A percentile compares a stretch with the other conserved stretches of the same genome.
These are phyloP conservation scores for Spongia lamella DNA, from an alignment of 37 sponge, comb jelly and placozoan species.

Conservation along the genomic window DNA sequence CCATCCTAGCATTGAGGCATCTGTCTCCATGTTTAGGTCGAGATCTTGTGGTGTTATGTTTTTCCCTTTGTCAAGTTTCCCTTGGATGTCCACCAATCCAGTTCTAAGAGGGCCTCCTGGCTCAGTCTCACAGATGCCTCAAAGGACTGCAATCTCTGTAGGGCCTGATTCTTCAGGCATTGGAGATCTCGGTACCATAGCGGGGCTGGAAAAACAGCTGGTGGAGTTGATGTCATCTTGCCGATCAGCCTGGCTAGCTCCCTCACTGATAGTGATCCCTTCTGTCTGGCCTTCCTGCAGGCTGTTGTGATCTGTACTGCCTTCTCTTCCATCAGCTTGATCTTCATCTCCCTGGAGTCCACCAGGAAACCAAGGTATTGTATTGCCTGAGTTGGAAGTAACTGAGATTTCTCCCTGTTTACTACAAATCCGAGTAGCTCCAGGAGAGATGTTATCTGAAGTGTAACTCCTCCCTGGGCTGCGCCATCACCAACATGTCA, in stretches of 20 bases:
- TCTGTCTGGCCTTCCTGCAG: neutral
- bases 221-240: neutral
- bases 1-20: constrained; percentile 39
- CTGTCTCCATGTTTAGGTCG: constrained; percentile 14
- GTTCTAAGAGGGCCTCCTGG: neutral
- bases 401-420: neutral
- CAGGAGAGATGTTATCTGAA: neutral
- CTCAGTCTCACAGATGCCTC: neutral
- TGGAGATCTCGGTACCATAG: constrained; percentile 29
- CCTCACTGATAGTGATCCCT: neutral
- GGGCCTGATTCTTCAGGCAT: neutral
- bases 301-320: neutral
- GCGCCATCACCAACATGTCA: constrained; percentile 15
- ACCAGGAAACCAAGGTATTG: constrained; percentile 23
- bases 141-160: neutral
- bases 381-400: neutral
- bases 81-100: constrained; percentile 16
- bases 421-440: neutral
- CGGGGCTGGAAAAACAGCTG: constrained; percentile 31
- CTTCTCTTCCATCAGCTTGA: constrained; percentile 12
- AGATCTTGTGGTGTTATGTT: neutral
- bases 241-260: constrained; percentile 27
- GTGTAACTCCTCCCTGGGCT: neutral
- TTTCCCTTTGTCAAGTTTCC: neutral
- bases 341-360: too few relatives aligned